Conservation (phyloP, 2,888 invertebrate genomes). For the Cristatella mucedo region DNA sequence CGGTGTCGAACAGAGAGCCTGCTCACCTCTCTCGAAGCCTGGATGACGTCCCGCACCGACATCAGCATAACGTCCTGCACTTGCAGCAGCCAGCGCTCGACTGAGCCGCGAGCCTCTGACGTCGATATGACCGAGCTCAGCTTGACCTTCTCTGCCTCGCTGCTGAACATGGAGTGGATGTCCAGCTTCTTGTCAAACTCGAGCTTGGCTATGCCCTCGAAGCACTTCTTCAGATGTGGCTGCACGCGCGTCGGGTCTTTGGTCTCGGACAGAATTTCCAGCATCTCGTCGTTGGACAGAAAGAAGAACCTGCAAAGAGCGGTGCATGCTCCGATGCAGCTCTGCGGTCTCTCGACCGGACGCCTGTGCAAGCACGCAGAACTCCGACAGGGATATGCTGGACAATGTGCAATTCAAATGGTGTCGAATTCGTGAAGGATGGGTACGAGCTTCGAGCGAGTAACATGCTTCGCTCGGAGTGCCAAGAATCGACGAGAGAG, state of each 20-base stretch:
- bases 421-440: no score
- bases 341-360: no score
- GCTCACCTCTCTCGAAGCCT: constrained; percentile 42
- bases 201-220: constrained; percentile 62
- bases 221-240: constrained; percentile 40
- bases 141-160: constrained; percentile 53
- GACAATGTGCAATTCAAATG: no score
- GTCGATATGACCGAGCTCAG: constrained; percentile 63
- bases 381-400: no score
- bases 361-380: no score
- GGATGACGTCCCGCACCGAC: constrained; percentile 51
- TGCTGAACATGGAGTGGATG: constrained; percentile 72
- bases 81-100: constrained; percentile 67
- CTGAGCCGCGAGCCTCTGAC: constrained; percentile 57
- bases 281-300: constrained; percentile 40
- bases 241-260: constrained; percentile 39
- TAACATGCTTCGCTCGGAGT: no score
- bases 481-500: no score
- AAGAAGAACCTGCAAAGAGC: constrained; percentile 38
- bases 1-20: no score
- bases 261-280: constrained; percentile 39
- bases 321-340: no score
- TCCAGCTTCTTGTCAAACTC: constrained; percentile 73
- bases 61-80: constrained; percentile 65
- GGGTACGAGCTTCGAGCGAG: no score